Base-by-base conservation (phyloP, 2,113 vertebrate species). In the Apistogramma diplotaenia region DNA sequence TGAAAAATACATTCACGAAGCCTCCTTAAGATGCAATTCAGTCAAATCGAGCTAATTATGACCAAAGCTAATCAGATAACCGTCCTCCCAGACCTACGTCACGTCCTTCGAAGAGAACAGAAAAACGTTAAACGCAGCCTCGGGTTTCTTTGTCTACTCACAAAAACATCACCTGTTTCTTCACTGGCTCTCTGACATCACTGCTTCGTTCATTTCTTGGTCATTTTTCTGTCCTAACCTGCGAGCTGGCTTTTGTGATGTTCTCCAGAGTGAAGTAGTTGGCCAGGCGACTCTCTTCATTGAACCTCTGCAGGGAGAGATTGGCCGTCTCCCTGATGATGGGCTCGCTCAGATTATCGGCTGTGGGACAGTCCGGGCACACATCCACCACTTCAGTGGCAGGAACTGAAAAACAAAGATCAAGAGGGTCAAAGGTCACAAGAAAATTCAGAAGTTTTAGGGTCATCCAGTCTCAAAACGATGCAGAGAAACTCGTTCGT, bases 301-400 rank as follows among this genome's bases (percentile, higher is more conserved):
- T 93, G 60, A 93, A 93, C 87, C 79, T 88, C 81, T 90, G 82
- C 76, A 92, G 82, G 16, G 85, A 88, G 5, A 92, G 89, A 8
- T 81, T 91, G 65, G 75, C 85, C 0, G 89, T 90, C 54, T 93
- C 91, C 58, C 74, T 86, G 55, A 93, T 31, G 2, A 84, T 21
- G 1, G 91, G 87, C 3, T 91, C 87, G 1, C 85, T 76, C 46
- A 90, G 8, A 31, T 90, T 76, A 0, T 87, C 82, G 0, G 88
- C 60, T 1, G 83, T 93, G 46, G 91, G 87, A 73, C 93, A 93
- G 78, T 93, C 91, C 0, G 87, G 87, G 76, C 93, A 93, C 55
- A 5, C 11, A 0, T 4, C 6, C 51, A 90, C 49, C 70, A 92
- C 70, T 0, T 25, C 85, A 3, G 61, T 80, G 21, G 79, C 74